Evolutionary conservation across 2,113 vertebrate genomes (phyloP).

Genomic region (Ophthalmolycus amberensis): DNA sequence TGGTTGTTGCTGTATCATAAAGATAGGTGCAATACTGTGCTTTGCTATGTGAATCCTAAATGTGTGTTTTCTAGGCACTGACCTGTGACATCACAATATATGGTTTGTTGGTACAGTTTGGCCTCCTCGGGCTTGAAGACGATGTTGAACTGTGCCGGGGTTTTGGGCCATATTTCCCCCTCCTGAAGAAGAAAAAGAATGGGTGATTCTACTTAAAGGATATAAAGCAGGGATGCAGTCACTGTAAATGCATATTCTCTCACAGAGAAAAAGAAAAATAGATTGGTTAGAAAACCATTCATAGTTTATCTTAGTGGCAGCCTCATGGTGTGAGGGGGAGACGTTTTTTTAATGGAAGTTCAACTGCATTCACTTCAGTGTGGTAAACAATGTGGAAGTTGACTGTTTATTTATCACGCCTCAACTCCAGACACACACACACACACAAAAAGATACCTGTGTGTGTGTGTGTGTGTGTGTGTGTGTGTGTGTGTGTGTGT

Average conservation of each 20-base stretch:
- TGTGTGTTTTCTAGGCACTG: conserved; percentile 19
- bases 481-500: background rate
- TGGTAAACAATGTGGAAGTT: background rate
- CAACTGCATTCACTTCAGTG: background rate
- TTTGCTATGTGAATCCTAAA: background rate
- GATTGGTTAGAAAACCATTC: background rate
- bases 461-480: background rate
- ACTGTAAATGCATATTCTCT: background rate
- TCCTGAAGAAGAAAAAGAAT: conserved; percentile 71
- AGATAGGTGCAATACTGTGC: background rate
- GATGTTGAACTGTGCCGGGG: conserved; percentile 82
- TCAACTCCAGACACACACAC: background rate
- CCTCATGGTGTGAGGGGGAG: background rate
- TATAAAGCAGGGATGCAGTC: background rate
- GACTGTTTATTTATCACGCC: background rate
- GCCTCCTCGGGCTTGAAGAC: conserved; percentile 87
- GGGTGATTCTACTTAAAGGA: background rate
- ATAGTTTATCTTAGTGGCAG: background rate
- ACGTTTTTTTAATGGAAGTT: background rate
- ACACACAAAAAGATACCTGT: background rate
- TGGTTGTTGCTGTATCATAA: background rate
- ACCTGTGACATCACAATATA: conserved; percentile 91
- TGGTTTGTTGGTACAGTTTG: conserved; percentile 81
- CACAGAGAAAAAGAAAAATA: background rate
- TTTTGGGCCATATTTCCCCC: conserved; percentile 88